Base-by-base conservation (phyloP, 2,888 invertebrate species). In the Euproctis similis region DNA sequence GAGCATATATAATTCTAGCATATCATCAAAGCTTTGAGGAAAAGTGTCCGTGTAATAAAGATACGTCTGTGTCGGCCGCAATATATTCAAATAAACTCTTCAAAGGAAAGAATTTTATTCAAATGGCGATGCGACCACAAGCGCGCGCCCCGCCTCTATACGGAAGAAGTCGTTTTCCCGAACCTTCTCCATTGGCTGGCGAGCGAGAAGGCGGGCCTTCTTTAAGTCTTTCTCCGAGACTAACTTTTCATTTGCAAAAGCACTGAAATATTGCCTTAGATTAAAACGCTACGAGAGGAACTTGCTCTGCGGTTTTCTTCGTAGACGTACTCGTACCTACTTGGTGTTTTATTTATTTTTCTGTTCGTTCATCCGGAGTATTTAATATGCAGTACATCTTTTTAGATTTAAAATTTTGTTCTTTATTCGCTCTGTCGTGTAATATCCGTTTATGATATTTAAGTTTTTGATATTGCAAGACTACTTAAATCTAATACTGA, bases 161-260 rank as follows among this genome's bases (percentile, higher is more conserved):
- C 64, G 65, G 70, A 81, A 82, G 81, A 81, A 77, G 74, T 65
- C 69, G 75, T 69, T 77, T 76, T 76, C 64, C 64, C 76, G 72
- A 70, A 68, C 73, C 64, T 76, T 76, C 76, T 80, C 77, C 70
- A 84, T 84, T 84, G 82, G 82, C 75, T 74, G 65, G 59, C 64
- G 65, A 58, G 61, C 48, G 61, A 57, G 71, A 70, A 71, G 78
- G 74, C 68, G 68, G 61, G 70, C 57, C 61, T 73, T 74, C 77
- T 75, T 76, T 56, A 68, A 74, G 70, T 76, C 74, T 75, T 77
- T 47, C 55, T 39, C 56, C 56, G 63, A 68, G 69, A 69, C 69
- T 66, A 80, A 84, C 80, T 81, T 82, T 84, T 80, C 82, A 82
- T 82, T 84, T 82, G 81, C 77, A 76, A 74, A n/a, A 64, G 70